Percentiles rank a stretch among this genome's conserved stretches.
phyloP scores from a whole-genome alignment of 1,140 invertebrate genomes.

The Drosophila pseudoobscura region DNA sequence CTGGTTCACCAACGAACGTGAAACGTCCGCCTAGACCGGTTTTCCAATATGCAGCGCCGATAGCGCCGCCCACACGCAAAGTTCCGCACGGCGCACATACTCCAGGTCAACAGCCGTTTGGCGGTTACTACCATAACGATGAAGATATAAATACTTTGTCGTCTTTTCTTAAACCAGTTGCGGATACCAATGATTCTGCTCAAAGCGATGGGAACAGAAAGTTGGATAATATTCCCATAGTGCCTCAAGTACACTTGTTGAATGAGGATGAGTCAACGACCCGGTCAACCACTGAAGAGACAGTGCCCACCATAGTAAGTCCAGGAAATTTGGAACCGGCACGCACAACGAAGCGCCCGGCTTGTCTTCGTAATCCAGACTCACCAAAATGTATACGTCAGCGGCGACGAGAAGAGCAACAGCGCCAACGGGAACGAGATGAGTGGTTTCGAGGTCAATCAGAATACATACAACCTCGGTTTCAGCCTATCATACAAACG shows the following conservation, averaged over 20 bases:
- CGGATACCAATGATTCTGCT: constrained; percentile 7
- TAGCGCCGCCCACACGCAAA: constrained; percentile 67
- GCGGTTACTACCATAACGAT: constrained; percentile 67
- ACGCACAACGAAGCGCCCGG: constrained; percentile 63
- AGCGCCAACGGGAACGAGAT: constrained; percentile 69
- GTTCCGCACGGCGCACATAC: constrained; percentile 42
- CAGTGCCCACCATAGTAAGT: constrained; percentile 15
- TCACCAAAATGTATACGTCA: constrained; percentile 70
- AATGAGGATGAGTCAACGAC: constrained; percentile 50
- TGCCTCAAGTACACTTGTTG: constrained; percentile 71
- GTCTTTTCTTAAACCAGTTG: constrained; percentile 38
- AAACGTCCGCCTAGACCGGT: constrained; percentile 65
- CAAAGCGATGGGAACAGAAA: constrained; percentile 20
- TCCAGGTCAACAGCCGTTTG: constrained; percentile 53
- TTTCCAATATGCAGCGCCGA: constrained; percentile 71
- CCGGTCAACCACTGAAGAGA: constrained; percentile 6
- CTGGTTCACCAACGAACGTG: constrained; percentile 20
- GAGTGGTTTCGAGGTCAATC: constrained; percentile 72
- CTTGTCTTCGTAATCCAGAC: constrained; percentile 72
- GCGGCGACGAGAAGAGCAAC: constrained; percentile 69
- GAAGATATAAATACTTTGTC: constrained; percentile 42
- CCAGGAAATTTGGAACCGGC: constrained; percentile 32
- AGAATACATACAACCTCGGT: constrained; percentile 62
- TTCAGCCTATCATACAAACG: constrained; percentile 71
- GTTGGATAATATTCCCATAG: constrained; percentile 45